Conservation (phyloP, 2,797 vertebrate species). For the Mus spretus region DNA sequence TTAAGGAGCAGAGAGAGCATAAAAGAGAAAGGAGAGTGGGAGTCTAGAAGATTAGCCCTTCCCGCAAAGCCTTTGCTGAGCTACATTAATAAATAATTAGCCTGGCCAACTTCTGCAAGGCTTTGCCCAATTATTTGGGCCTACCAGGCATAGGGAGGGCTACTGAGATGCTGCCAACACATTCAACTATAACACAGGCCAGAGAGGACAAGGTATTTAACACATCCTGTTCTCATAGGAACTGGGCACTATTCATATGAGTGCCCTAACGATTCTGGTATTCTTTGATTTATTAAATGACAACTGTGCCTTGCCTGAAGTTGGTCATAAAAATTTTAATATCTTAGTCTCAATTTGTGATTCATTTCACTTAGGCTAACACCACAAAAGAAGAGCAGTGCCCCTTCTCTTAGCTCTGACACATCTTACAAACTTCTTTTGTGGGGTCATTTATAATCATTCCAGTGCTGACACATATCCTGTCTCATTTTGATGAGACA, state of each 20-base stretch:
- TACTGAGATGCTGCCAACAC: neutral
- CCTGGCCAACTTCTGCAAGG: neutral
- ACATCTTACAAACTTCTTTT: neutral
- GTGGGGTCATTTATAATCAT: constrained; percentile 1
- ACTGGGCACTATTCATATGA: neutral
- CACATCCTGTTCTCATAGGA: neutral
- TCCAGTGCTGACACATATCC: neutral
- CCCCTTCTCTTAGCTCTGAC: constrained; percentile 13
- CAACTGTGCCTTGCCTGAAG: neutral
- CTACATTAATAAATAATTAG: constrained; percentile 68
- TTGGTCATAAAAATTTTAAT: neutral
- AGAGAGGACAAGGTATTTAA: neutral
- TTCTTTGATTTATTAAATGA: constrained; percentile 43
- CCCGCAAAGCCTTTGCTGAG: constrained; percentile 63
- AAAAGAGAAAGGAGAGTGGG: constrained; percentile 59
- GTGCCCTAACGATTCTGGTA: neutral
- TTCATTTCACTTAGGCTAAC: neutral
- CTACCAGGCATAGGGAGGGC: constrained; percentile 9
- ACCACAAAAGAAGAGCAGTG: neutral
- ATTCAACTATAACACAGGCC: neutral
- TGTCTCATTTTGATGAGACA: constrained; percentile 43
- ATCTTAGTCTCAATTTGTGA: neutral
- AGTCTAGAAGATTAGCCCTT: constrained; percentile 50
- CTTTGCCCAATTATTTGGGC: constrained; percentile 21
- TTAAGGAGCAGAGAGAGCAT: constrained; percentile 59